Base-by-base conservation (phyloP, 2,888 invertebrate genomes). In the Xylocampa areola region DNA sequence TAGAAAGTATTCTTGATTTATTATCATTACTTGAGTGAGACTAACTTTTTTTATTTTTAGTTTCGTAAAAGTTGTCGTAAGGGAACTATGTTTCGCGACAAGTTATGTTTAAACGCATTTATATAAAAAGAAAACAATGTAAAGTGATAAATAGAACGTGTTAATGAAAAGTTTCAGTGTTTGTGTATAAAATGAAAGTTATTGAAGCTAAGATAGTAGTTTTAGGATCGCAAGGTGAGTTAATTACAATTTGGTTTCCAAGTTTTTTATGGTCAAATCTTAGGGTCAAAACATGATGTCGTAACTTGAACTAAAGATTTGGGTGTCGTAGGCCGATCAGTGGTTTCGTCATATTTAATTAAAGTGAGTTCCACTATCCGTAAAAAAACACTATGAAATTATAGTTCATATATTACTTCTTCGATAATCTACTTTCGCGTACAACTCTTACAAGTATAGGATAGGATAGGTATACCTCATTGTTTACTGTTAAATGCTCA, bases 171-270 rank as follows among this genome's bases (percentile, higher is more conserved):
- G 57, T 64, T 49, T 11, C 29, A 45, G 66, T 70, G 57, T 61
- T 72, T 65, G 64, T 75, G 64, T 75, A 37, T 54, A 88, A 84
- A 85, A 97, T 97, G 97, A 96, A 95, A 87, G 96, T 95, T 64
- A 94, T 97, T 68, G 96, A 97, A 86, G 97, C 96, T 59, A 98
- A 98, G 95, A 96, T 98, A 45, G 97, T 98, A 44, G 96, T 97
- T 68, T 94, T 98, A 57, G 98, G 98, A 50, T 95, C 96, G 45
- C 96, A 96, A 95, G 97, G 97, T 97, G 95, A 94, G 86, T 78
- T 40, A 43, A 29, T 52, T 52, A 39, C 23, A 25, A 30, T 52
- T 41, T 39, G 36, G 48, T 48, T 33, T 33, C 33, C 43, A 61
- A 55, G 41, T 67, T 61, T 30, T 33, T 57, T 45, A 10, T 17